Base-by-base conservation (phyloP, 2,797 vertebrate genomes). In the Etheostoma perlongum region DNA sequence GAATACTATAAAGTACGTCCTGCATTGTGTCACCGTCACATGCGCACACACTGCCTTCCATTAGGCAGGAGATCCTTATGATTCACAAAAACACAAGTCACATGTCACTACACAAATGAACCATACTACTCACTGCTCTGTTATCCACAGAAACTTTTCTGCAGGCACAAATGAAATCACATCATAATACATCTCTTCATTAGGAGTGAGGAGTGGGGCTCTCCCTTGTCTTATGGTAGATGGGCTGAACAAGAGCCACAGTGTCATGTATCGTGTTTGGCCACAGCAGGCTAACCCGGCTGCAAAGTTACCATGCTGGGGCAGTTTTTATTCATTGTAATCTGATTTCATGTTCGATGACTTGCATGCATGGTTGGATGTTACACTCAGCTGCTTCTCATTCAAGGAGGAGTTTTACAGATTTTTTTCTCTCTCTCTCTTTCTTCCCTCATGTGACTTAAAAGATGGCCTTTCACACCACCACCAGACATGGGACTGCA, bases 31-130 rank as follows among this genome's bases (percentile, higher is more conserved):
- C 92, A 93, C 88, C 59, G 81, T 94, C 94, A 94, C 93, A 94
- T 94, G 93, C 94, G 93, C 86, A 88, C 94, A 94, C 92, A 89
- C 93, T 90, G 93, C 92, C 89, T 93, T 91, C 92, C 90, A 94
- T 94, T 94, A 94, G 89, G 90, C 88, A 93, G 92, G 91, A 93
- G 92, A 92, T 92, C 90, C 92, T 94, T 93, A 94, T 94, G 93
- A 94, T 91, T 94, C 92, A 94, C 91, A 69, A 93, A 94, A 94
- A 94, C 92, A 94, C 91, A 92, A 94, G 94, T 94, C 94, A 94
- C 94, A 94, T 94, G 93, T 93, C 88, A 93, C 91, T 92, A 94
- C 89, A 94, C 94, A 94, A 94, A 92, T 85, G 90, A 92, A 90
- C 91, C 90, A 91, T 85, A 90, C 91, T 89, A 89, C 92, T 93